phyloP scores from a whole-genome alignment of 2,113 vertebrate genomes.

The Aldabrachelys gigantea region DNA sequence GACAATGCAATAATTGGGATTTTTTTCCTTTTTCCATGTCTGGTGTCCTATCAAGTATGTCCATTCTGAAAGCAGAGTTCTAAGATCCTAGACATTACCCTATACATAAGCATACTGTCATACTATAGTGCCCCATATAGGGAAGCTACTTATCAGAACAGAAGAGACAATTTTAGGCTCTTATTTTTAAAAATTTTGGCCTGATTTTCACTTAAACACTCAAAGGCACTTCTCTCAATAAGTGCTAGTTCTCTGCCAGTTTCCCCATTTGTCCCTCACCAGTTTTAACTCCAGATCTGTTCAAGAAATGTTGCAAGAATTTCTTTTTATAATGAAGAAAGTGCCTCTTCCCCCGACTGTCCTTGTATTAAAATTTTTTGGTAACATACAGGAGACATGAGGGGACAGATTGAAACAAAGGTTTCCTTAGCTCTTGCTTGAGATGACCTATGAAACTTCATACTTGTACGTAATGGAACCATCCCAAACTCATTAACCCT shows the following conservation, averaged over 20 bases:
- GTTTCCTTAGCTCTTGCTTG: neutral
- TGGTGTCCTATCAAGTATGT: neutral
- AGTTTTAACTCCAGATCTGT: neutral
- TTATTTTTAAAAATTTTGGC: conserved; percentile 18
- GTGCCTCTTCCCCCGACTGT: neutral
- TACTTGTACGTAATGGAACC: neutral
- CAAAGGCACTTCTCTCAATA: neutral
- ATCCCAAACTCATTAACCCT: neutral
- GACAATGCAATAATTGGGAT: neutral
- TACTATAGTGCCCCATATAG: neutral
- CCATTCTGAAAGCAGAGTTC: neutral
- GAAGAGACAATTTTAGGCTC: neutral
- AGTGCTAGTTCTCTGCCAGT: conserved; percentile 2
- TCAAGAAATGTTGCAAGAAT: neutral
- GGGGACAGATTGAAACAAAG: neutral
- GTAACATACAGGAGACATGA: neutral
- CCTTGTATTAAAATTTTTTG: rapidly evolving
- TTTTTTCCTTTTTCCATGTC: neutral
- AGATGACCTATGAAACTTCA: neutral
- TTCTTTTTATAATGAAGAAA: neutral
- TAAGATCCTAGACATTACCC: neutral
- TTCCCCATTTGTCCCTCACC: rapidly evolving
- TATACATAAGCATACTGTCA: neutral
- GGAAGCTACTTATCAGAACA: neutral
- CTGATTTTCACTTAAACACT: conserved; percentile 35